phyloP scores from a whole-genome alignment of 2,113 vertebrate genomes.

The Lycocorax pyrrhopterus region DNA sequence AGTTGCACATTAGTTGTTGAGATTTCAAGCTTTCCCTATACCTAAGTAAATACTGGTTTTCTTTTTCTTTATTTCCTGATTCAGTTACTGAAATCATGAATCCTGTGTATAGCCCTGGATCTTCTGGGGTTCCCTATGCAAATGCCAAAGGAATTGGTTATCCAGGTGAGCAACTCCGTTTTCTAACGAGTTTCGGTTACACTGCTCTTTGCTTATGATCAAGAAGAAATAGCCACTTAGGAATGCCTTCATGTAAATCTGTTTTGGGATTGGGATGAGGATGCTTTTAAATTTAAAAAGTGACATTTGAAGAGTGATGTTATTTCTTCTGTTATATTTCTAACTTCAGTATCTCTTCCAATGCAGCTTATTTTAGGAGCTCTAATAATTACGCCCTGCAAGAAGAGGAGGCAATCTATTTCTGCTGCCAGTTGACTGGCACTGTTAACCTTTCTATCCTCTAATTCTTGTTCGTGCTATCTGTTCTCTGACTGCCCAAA shows the following conservation, averaged over 20 bases:
- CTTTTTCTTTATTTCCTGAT: neutral
- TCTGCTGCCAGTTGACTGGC: neutral
- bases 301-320: neutral
- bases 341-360: neutral
- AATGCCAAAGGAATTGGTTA: conserved; percentile 96
- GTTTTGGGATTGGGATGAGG: neutral
- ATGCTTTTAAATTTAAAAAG: neutral
- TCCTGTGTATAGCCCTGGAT: conserved; percentile 95
- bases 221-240: neutral
- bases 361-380: conserved; percentile 14
- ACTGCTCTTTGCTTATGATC: neutral
- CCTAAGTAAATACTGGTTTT: neutral
- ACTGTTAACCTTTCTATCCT: neutral
- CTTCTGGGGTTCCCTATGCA: conserved; percentile 95
- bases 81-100: conserved; percentile 86
- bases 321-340: neutral
- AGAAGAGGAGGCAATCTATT: conserved; percentile 21
- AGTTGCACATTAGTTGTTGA: neutral
- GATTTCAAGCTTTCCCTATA: neutral
- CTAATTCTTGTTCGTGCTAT: neutral
- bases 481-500: neutral
- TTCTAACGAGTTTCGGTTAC: neutral
- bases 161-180: conserved; percentile 78
- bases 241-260: neutral
- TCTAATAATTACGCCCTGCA: neutral